Percentiles rank a stretch among this genome's conserved stretches.
These are phyloP conservation scores for Patella depressa DNA, from an alignment of 2,888 invertebrate genomes.

Conservation along the genomic window DNA sequence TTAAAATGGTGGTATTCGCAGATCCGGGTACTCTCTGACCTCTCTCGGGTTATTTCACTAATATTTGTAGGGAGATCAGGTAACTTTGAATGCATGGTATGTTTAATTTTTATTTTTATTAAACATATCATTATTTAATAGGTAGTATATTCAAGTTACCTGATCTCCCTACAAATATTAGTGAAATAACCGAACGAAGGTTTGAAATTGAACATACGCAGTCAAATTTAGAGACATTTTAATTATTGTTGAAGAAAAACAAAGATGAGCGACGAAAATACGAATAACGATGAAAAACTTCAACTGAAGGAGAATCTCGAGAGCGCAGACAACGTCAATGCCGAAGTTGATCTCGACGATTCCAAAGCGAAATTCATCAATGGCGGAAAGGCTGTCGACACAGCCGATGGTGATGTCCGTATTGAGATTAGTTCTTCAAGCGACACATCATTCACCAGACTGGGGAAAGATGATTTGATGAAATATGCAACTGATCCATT, in stretches of 20 bases:
- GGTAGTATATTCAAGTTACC: too few species aligned
- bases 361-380: constrained; percentile 59
- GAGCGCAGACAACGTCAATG: constrained; percentile 36
- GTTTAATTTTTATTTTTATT: too few species aligned
- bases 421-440: constrained; percentile 33
- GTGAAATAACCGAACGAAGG: too few species aligned
- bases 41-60: too few species aligned
- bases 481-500: constrained; percentile 97
- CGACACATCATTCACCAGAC: constrained; percentile 80
- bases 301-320: constrained; percentile 43
- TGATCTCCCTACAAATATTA: too few species aligned
- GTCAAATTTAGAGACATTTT: too few species aligned
- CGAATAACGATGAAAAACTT: constrained; percentile 45
- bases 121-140: too few species aligned
- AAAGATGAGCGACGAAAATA: constrained; percentile 46
- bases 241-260: not conserved
- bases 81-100: too few species aligned
- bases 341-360: constrained; percentile 45
- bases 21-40: too few species aligned
- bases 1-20: too few species aligned
- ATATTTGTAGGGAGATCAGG: too few species aligned
- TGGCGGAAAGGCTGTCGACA: constrained; percentile 32
- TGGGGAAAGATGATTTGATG: constrained; percentile 96
- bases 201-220: too few species aligned
- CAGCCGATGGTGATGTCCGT: constrained; percentile 19